These are phyloP conservation scores for Agrenia bidenticulata DNA, from an alignment of 2,888 invertebrate genomes.

Conservation along the genomic window DNA sequence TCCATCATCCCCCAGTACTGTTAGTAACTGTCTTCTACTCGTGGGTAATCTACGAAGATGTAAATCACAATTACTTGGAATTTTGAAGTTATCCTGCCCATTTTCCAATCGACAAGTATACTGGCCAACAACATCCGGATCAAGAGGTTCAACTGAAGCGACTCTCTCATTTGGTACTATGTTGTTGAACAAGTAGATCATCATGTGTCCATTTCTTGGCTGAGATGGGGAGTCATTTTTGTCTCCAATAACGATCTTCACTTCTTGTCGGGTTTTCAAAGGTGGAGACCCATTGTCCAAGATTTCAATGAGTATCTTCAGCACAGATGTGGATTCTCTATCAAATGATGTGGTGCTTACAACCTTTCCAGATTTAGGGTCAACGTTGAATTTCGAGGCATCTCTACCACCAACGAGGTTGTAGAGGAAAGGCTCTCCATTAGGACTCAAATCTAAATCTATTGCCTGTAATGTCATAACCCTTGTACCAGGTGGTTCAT, in stretches of 20 bases:
- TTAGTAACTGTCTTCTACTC: conserved; percentile 61
- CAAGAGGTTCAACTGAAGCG: conserved; percentile 88
- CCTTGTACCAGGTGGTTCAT: conserved; percentile 84
- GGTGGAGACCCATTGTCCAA: conserved; percentile 81
- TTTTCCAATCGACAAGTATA: conserved; percentile 78
- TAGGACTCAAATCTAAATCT: conserved; percentile 82
- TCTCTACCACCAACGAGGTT: conserved; percentile 85
- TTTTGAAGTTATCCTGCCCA: conserved; percentile 56
- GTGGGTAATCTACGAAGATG: conserved; percentile 71
- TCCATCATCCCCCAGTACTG: conserved; percentile 86
- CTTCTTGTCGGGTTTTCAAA: conserved; percentile 79
- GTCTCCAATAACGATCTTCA: conserved; percentile 86
- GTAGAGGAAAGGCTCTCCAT: conserved; percentile 86
- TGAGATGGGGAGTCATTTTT: conserved; percentile 91
- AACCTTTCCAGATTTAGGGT: conserved; percentile 85
- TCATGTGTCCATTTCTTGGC: conserved; percentile 75
- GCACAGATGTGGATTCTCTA: conserved; percentile 77
- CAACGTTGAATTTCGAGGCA: conserved; percentile 83
- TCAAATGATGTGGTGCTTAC: conserved; percentile 87
- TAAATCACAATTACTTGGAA: conserved; percentile 77
- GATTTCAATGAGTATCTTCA: conserved; percentile 90
- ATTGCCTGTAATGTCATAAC: conserved; percentile 85
- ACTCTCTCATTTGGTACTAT: conserved; percentile 77
- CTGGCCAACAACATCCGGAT: conserved; percentile 84
- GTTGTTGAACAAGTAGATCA: conserved; percentile 75